Evolutionary conservation across 2,888 invertebrate genomes (phyloP).

Genomic region (Hydroisotoma schaefferi): DNA sequence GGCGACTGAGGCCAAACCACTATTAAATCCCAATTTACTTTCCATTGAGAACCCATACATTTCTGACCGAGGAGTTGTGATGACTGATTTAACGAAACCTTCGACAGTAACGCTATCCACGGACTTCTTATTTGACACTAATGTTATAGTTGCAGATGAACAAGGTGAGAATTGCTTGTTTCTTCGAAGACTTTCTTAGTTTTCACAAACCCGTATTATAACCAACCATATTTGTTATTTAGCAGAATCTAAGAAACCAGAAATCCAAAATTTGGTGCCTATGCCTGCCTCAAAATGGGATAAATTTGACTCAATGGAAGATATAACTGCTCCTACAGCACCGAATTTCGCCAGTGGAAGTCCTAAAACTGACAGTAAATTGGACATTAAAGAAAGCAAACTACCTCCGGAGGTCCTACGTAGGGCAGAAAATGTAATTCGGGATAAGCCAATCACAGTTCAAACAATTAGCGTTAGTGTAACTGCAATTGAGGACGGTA

Average conservation of each 20-base stretch:
- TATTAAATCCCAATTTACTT: background rate
- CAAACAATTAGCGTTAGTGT: background rate
- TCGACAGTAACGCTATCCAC: too few relatives aligned
- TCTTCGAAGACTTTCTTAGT: too few relatives aligned
- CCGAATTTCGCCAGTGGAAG: background rate
- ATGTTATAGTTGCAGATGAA: too few relatives aligned
- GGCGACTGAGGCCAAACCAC: background rate
- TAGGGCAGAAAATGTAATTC: constrained; percentile 85
- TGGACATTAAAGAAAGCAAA: constrained; percentile 58
- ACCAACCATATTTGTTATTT: background rate
- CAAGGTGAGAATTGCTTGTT: too few relatives aligned
- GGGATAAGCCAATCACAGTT: constrained; percentile 70
- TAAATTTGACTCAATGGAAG: constrained; percentile 50
- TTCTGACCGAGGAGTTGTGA: background rate
- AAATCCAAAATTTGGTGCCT: constrained; percentile 11
- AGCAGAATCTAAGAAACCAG: background rate
- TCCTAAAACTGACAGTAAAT: background rate
- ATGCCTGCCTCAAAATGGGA: constrained; percentile 47
- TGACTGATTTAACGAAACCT: background rate
- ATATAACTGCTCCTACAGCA: constrained; percentile 36
- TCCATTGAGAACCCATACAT: background rate
- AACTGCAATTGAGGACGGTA: background rate
- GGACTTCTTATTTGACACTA: too few relatives aligned
- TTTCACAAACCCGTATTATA: too few relatives aligned
- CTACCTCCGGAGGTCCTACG: constrained; percentile 82